Percentiles rank a stretch among this genome's conserved stretches.
Conservation (phyloP, 2,113 vertebrate species). For the Oreamnos americanus region DNA sequence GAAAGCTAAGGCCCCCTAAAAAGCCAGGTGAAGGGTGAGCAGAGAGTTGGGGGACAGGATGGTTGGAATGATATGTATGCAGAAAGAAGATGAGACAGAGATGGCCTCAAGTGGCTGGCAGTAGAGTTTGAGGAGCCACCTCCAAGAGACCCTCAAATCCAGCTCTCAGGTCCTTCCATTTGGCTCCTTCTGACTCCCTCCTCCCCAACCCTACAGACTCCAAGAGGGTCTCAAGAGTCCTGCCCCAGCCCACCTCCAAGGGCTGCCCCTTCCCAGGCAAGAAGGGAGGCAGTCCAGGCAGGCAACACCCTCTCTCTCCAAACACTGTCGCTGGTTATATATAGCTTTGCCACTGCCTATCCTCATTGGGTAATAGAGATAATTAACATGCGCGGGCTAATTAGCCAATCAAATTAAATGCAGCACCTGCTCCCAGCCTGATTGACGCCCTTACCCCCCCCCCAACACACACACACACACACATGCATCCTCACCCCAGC, state of each 20-base stretch:
- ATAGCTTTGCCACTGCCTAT: conserved; percentile 76
- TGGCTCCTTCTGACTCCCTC: background rate
- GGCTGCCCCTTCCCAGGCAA: background rate
- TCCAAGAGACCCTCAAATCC: background rate
- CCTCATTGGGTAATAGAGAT: conserved; percentile 82
- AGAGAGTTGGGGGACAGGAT: background rate
- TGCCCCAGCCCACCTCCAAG: background rate
- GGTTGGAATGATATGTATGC: background rate
- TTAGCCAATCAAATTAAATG: conserved; percentile 86
- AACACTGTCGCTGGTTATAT: conserved; percentile 76
- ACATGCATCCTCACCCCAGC: background rate
- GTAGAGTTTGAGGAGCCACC: background rate
- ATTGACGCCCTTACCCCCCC: conserved; percentile 64
- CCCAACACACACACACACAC: background rate
- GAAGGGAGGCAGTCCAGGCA: background rate
- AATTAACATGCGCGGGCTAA: conserved; percentile 82
- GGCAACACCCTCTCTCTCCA: conserved; percentile 48
- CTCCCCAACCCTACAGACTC: background rate
- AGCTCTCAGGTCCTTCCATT: background rate
- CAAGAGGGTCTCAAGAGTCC: background rate
- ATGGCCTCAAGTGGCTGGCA: background rate
- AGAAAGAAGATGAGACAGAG: background rate
- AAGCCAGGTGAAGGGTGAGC: background rate
- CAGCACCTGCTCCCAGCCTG: conserved; percentile 80
- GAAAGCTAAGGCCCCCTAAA: background rate